phyloP scores from a whole-genome alignment of 2,797 vertebrate species.

The Enteromius paludinosus region DNA sequence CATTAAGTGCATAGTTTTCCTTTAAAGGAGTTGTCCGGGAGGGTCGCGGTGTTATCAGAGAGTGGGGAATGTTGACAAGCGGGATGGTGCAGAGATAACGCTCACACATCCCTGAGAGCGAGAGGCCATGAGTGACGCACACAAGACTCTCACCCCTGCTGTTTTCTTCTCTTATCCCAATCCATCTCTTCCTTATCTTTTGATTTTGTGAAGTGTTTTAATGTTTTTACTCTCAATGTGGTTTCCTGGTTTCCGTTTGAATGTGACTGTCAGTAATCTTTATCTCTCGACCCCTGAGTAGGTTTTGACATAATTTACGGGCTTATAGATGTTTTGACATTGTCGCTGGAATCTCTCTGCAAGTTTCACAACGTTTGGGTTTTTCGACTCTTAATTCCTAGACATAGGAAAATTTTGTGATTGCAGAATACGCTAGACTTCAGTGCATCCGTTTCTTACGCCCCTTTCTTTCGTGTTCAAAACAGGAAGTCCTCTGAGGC shows the following conservation, averaged over 20 bases:
- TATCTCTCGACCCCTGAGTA: not conserved
- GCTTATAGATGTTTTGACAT: slow-evolving; percentile 17
- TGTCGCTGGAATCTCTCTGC: not conserved
- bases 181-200: not conserved
- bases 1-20: slow-evolving; percentile 48
- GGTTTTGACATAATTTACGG: slow-evolving; percentile 30
- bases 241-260: not conserved
- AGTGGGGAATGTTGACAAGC: slow-evolving; percentile 62
- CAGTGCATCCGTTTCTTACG: slow-evolving; percentile 30
- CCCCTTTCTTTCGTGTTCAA: slow-evolving; percentile 23
- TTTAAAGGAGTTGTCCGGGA: slow-evolving; percentile 48
- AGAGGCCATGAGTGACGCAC: slow-evolving; percentile 53
- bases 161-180: slow-evolving; percentile 17
- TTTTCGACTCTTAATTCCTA: slow-evolving; percentile 4
- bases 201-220: not conserved
- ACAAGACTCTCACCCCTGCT: slow-evolving; percentile 41
- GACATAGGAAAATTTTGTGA: slow-evolving; percentile 11
- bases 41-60: slow-evolving; percentile 54
- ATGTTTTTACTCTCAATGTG: not conserved
- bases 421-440: slow-evolving; percentile 50
- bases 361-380: slow-evolving; percentile 41
- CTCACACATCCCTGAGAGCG: slow-evolving; percentile 49
- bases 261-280: not conserved
- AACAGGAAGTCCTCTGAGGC: slow-evolving; percentile 28
- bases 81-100: slow-evolving; percentile 58